Conservation (phyloP, 2,113 vertebrate genomes). For the Gopherus flavomarginatus region DNA sequence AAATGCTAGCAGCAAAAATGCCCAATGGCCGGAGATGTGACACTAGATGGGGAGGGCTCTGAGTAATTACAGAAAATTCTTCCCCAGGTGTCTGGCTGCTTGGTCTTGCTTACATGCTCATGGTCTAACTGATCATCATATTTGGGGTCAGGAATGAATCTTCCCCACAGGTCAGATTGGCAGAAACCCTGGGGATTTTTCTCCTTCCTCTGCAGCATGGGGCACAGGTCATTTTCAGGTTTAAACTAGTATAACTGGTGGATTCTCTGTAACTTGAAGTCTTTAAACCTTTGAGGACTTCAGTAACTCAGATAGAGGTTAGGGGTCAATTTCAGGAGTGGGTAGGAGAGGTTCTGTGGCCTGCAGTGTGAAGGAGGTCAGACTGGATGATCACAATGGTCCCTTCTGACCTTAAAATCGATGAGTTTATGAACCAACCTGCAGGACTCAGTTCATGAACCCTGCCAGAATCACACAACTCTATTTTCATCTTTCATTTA, state of each 20-base stretch:
- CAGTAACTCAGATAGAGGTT: not conserved
- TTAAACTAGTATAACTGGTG: not conserved
- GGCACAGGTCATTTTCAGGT: not conserved
- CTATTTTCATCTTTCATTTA: not conserved
- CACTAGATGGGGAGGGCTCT: not conserved
- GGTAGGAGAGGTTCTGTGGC: not conserved
- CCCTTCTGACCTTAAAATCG: not conserved
- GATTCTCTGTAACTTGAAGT: not conserved
- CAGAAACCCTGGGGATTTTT: not conserved
- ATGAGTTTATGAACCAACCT: not conserved
- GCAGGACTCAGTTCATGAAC: constrained; percentile 3
- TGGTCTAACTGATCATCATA: not conserved
- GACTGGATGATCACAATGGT: not conserved
- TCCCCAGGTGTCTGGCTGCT: not conserved
- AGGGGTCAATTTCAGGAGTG: not conserved
- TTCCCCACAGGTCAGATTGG: not conserved
- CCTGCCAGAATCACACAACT: not conserved
- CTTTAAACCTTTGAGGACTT: not conserved
- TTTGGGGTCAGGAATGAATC: not conserved
- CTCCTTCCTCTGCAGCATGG: not conserved
- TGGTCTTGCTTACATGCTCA: not conserved
- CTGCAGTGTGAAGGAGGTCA: not conserved
- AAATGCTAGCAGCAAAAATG: not conserved
- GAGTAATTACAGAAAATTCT: not conserved
- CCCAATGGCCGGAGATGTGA: not conserved